These are phyloP conservation scores for Quiscalus mexicanus DNA, from an alignment of 2,113 vertebrate species.

Conservation along the genomic window DNA sequence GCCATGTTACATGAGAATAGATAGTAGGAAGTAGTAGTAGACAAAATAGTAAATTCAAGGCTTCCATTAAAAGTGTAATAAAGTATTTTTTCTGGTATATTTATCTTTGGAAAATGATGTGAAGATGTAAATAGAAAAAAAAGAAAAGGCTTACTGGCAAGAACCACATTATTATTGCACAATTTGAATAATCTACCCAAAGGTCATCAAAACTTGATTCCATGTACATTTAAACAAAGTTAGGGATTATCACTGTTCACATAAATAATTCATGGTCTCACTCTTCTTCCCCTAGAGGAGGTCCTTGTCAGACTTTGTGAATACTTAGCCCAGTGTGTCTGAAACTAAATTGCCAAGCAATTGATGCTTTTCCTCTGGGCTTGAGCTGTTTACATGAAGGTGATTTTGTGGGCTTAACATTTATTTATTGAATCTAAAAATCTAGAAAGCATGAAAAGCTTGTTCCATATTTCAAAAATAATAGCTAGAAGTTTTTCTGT, in stretches of 20 bases:
- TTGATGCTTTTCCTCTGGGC: neutral
- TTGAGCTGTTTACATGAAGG: neutral
- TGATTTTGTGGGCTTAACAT: neutral
- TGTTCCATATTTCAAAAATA: neutral
- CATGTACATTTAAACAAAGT: constrained; percentile 11
- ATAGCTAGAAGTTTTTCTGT: neutral
- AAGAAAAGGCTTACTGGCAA: neutral
- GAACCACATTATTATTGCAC: neutral
- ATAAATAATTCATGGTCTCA: constrained; percentile 12
- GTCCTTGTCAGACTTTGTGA: neutral
- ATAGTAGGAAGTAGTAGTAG: neutral
- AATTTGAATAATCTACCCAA: neutral
- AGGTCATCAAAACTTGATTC: constrained; percentile 6
- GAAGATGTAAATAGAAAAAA: neutral
- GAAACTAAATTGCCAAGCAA: neutral
- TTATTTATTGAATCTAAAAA: neutral
- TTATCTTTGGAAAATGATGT: neutral
- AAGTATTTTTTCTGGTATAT: neutral
- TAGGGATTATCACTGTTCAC: neutral
- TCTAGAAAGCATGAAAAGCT: neutral
- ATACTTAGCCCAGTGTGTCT: neutral
- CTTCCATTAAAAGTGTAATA: neutral
- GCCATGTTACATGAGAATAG: neutral
- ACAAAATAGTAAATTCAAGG: neutral
- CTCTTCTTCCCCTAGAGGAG: neutral